Conservation (phyloP, 2,113 vertebrate genomes). For the Blennius ocellaris region DNA sequence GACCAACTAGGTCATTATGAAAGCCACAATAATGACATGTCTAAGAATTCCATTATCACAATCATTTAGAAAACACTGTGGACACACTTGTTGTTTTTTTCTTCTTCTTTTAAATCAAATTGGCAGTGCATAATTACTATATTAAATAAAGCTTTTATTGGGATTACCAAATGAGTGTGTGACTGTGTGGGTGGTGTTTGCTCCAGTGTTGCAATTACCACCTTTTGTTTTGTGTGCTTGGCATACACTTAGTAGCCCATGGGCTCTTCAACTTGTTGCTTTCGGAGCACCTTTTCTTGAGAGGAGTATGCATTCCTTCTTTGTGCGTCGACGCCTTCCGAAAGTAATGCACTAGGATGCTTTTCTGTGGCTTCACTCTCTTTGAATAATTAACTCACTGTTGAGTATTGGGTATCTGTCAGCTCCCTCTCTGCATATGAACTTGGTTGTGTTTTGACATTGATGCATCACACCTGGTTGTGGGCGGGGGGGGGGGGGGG, state of each 20-base stretch:
- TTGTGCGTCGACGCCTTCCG: background rate
- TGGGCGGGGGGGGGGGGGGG: too few species aligned
- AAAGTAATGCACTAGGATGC: background rate
- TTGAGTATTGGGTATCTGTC: background rate
- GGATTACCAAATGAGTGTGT: constrained; percentile 9
- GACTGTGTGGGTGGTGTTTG: constrained; percentile 38
- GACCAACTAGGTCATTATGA: background rate
- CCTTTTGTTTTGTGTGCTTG: constrained; percentile 22
- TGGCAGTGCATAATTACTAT: constrained; percentile 12
- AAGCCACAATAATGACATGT: background rate
- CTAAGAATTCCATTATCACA: constrained; percentile 5
- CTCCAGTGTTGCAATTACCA: constrained; percentile 44
- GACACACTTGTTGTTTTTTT: background rate
- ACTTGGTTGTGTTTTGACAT: too few species aligned
- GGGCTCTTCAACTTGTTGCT: constrained; percentile 9
- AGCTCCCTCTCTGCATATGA: too few species aligned
- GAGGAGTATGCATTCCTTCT: too few species aligned
- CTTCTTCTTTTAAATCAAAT: constrained; percentile 5
- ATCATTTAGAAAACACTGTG: constrained; percentile 3
- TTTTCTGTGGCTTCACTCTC: background rate
- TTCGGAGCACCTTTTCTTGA: too few species aligned
- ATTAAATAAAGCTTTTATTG: constrained; percentile 22
- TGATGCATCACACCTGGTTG: too few species aligned
- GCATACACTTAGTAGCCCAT: constrained; percentile 19
- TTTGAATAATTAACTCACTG: background rate